Evolutionary conservation across 2,113 vertebrate genomes (phyloP).

Genomic region (Esox niger): DNA sequence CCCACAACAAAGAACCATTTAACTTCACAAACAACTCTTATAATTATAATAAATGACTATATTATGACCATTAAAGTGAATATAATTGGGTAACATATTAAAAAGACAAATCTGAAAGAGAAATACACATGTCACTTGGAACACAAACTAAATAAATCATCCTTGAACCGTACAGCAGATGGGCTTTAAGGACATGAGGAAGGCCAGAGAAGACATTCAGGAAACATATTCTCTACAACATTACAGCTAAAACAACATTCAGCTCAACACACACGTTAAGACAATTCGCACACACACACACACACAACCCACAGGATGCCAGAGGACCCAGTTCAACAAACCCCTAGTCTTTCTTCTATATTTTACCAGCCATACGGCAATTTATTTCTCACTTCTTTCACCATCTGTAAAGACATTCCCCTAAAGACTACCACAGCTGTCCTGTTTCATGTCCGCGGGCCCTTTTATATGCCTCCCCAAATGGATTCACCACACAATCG

Average conservation of each 20-base stretch:
- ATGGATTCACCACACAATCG: conserved; percentile 39
- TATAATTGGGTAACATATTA: not conserved
- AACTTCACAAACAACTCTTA: not conserved
- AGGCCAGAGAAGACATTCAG: conserved; percentile 9
- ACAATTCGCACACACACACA: not conserved
- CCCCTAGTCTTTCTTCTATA: conserved; percentile 46
- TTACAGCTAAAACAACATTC: not conserved
- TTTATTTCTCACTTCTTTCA: conserved; percentile 60
- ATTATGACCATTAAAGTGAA: not conserved
- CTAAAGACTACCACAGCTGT: conserved; percentile 79
- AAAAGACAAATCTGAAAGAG: conserved; percentile 1
- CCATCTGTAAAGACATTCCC: conserved; percentile 79
- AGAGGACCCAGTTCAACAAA: conserved; percentile 32
- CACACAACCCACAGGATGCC: conserved; percentile 14
- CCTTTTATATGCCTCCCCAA: conserved; percentile 50
- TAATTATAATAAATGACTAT: not conserved
- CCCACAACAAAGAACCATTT: not conserved
- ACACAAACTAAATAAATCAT: conserved; percentile 23
- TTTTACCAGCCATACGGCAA: conserved; percentile 59
- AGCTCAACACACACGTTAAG: conserved; percentile 11
- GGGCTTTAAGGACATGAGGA: conserved; percentile 37
- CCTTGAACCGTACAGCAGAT: conserved; percentile 37
- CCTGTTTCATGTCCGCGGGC: conserved; percentile 72
- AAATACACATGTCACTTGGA: conserved; percentile 21
- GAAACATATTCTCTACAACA: conserved; percentile 28